These are phyloP conservation scores for Cranoglanis bouderius DNA, from an alignment of 2,113 vertebrate species.

Conservation along the genomic window DNA sequence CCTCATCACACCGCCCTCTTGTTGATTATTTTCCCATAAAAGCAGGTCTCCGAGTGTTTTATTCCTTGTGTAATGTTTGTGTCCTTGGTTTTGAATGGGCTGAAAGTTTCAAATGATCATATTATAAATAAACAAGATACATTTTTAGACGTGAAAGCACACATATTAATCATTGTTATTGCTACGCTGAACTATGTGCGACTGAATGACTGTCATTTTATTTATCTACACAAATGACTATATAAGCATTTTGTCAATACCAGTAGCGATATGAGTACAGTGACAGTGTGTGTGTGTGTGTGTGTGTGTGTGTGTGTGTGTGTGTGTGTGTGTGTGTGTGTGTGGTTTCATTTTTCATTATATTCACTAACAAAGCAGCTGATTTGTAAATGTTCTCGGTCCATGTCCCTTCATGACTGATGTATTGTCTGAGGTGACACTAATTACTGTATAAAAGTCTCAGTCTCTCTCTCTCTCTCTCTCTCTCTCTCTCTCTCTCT, in stretches of 20 bases:
- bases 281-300: conserved; percentile 25
- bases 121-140: no score
- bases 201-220: not conserved
- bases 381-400: not conserved
- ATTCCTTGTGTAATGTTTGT: no score
- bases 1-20: not conserved
- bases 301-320: no score
- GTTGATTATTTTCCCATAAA: not conserved
- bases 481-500: not conserved
- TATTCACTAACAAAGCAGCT: not conserved
- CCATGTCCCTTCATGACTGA: conserved; percentile 14
- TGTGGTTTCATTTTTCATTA: not conserved
- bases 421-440: conserved; percentile 25
- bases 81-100: not conserved
- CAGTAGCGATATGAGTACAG: not conserved
- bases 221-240: not conserved
- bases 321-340: not conserved
- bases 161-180: not conserved
- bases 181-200: not conserved
- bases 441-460: not conserved
- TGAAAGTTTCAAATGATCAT: no score
- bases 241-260: not conserved
- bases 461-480: not conserved
- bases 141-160: no score
- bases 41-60: no score